These are phyloP conservation scores for Leptodirus hochenwartii DNA, from an alignment of 2,888 invertebrate species.

Conservation along the genomic window DNA sequence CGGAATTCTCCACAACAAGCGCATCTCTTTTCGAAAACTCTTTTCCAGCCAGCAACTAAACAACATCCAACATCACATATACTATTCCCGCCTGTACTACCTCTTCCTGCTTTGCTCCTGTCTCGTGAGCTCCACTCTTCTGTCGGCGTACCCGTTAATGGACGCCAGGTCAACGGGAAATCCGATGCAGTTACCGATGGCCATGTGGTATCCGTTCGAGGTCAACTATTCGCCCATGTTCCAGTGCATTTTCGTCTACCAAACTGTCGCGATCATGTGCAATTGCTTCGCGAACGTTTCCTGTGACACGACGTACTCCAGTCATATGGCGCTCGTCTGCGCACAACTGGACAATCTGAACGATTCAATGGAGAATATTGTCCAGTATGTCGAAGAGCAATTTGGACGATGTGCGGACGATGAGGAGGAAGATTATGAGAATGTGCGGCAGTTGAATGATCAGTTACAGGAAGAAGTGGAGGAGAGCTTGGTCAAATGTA, in stretches of 20 bases:
- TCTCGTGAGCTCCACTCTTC: conserved; percentile 18
- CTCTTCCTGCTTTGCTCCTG: too few relatives aligned
- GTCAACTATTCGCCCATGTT: conserved; percentile 25
- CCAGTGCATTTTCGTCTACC: conserved; percentile 30
- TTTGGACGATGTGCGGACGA: neutral
- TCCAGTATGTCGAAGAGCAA: conserved; percentile 7
- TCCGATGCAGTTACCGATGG: conserved; percentile 15
- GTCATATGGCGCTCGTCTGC: conserved; percentile 30
- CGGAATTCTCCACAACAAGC: conserved; percentile 5
- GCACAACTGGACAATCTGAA: conserved; percentile 29
- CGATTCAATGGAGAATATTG: conserved; percentile 20
- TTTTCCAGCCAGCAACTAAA: too few relatives aligned
- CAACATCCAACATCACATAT: too few relatives aligned
- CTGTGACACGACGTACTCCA: conserved; percentile 30
- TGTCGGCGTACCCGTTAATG: conserved; percentile 21
- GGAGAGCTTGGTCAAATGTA: conserved; percentile 11
- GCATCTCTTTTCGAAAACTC: conserved; percentile 9
- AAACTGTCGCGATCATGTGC: conserved; percentile 27
- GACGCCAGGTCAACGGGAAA: conserved; percentile 13
- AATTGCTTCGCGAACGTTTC: conserved; percentile 32
- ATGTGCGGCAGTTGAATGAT: conserved; percentile 8
- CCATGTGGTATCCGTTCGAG: conserved; percentile 30
- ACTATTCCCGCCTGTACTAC: conserved; percentile 15
- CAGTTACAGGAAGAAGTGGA: conserved; percentile 13
- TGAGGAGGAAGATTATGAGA: conserved; percentile 5